phyloP scores from a whole-genome alignment of 2,797 vertebrate genomes.

The Amblyraja radiata region DNA sequence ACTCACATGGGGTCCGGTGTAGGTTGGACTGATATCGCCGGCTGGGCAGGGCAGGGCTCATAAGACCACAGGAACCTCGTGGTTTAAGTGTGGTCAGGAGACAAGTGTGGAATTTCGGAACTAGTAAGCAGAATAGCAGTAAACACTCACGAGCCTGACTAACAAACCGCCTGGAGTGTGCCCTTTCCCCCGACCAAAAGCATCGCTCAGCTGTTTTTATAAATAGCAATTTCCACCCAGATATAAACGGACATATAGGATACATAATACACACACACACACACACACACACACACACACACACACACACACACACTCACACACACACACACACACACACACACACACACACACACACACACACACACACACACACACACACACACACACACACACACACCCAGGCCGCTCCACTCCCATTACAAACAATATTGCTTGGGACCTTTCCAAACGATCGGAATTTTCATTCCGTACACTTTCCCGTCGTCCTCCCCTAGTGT shows the following conservation, averaged over 20 bases:
- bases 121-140: not conserved
- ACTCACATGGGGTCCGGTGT: not conserved
- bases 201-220: constrained; percentile 12
- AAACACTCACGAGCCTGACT: not conserved
- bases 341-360: too few species aligned
- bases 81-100: not conserved
- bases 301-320: too few species aligned
- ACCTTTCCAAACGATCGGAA: not conserved
- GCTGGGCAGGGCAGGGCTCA: not conserved
- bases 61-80: not conserved
- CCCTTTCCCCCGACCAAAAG: not conserved
- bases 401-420: not conserved
- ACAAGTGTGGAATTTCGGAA: not conserved
- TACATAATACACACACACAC: not conserved
- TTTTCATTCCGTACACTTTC: not conserved
- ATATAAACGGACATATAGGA: not conserved
- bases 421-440: constrained; percentile 15
- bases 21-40: too few species aligned
- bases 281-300: too few species aligned
- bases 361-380: too few species aligned
- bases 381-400: not conserved
- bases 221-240: not conserved
- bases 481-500: not conserved
- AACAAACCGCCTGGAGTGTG: not conserved
- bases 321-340: too few species aligned